Evolutionary conservation across 2,113 vertebrate genomes (phyloP).

Genomic region (Numida meleagris): DNA sequence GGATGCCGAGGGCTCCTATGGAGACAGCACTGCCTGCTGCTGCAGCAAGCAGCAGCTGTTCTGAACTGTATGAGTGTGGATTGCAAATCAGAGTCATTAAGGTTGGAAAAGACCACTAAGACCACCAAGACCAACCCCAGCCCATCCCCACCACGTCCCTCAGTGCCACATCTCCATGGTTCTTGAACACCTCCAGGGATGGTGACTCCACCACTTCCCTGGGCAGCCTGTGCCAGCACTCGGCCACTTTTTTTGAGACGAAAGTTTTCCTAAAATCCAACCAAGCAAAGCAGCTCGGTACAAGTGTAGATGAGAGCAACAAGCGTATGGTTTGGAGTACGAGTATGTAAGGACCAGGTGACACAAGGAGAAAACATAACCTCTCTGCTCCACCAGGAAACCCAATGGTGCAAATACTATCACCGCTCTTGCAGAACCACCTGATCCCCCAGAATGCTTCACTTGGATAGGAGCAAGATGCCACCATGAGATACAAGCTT

Average conservation of each 20-base stretch:
- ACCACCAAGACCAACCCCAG: too few relatives aligned
- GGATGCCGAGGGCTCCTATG: neutral
- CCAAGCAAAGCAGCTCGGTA: neutral
- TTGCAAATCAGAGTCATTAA: too few relatives aligned
- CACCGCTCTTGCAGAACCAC: neutral
- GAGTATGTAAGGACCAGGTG: neutral
- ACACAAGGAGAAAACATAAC: neutral
- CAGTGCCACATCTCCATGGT: too few relatives aligned
- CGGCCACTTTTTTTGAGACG: too few relatives aligned
- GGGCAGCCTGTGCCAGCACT: too few relatives aligned
- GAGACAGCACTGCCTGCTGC: neutral
- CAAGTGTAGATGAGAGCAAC: rapidly evolving
- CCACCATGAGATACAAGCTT: neutral
- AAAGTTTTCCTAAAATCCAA: too few relatives aligned
- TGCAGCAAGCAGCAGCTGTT: neutral
- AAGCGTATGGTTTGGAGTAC: neutral
- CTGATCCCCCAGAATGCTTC: too few relatives aligned
- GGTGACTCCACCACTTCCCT: too few relatives aligned
- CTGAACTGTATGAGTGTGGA: rapidly evolving
- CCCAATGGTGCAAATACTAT: neutral
- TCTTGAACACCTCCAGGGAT: too few relatives aligned
- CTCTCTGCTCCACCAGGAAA: neutral
- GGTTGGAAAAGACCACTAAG: too few relatives aligned
- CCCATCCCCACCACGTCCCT: too few relatives aligned
- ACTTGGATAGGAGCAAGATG: neutral